A percentile compares a stretch with the other conserved stretches of the same genome.
phyloP scores from a whole-genome alignment of 1,140 invertebrate genomes.

The Pomacea maculata region DNA sequence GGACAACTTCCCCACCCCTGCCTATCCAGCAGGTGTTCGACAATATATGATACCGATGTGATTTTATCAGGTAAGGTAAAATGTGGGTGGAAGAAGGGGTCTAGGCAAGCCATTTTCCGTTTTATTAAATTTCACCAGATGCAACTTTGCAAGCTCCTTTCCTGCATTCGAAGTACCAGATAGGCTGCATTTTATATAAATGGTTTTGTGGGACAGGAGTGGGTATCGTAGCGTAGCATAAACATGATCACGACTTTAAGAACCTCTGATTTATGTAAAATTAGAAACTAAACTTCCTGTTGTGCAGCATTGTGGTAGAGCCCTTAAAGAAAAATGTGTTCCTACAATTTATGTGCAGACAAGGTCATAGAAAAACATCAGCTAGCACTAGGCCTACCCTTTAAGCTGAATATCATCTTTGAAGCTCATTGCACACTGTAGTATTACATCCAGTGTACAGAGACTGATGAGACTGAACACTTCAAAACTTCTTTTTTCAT shows the following conservation, averaged over 20 bases:
- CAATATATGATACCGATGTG: no score
- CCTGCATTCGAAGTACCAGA: no score
- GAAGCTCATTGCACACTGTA: constrained; percentile 55
- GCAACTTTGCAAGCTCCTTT: no score
- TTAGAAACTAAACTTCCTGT: no score
- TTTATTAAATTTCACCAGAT: no score
- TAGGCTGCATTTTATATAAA: no score
- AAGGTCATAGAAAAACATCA: not conserved
- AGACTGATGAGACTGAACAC: constrained; percentile 40
- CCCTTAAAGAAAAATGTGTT: not conserved
- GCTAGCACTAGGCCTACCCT: constrained; percentile 34
- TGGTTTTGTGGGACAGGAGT: no score
- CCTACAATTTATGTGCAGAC: not conserved
- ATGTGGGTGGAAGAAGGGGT: no score
- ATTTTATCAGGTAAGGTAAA: no score
- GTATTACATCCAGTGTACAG: constrained; percentile 54
- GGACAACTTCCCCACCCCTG: no score
- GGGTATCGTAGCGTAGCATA: not conserved
- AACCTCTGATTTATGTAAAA: not conserved
- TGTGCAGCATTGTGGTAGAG: not conserved
- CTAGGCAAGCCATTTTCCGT: no score
- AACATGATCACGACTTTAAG: not conserved
- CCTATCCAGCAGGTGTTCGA: no score
- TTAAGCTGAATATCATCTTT: constrained; percentile 42
- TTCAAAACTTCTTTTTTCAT: constrained; percentile 37